phyloP scores from a whole-genome alignment of 30 jellyfish, hydroid and myxozoan species.

The Clytia hemisphaerica region DNA sequence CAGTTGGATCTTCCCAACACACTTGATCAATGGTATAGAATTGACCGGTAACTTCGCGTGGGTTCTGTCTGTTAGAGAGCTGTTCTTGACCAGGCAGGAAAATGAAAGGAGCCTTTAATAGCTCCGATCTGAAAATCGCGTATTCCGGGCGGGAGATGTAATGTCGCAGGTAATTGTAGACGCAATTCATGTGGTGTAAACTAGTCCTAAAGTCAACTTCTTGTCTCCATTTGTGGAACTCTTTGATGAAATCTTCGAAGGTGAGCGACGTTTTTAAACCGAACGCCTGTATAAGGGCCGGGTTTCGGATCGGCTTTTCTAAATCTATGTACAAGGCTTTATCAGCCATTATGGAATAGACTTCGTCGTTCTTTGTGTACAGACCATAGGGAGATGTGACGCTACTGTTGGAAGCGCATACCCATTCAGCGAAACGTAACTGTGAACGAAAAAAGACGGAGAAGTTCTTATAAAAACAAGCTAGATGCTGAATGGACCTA shows the following conservation, averaged over 20 bases:
- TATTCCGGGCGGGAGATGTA: neutral
- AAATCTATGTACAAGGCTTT: neutral
- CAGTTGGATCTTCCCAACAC: conserved; percentile 56
- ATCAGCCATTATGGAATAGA: neutral
- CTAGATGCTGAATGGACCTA: too few species aligned
- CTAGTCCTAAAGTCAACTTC: conserved; percentile 36
- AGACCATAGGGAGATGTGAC: conserved; percentile 9
- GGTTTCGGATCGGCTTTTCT: neutral
- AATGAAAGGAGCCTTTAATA: conserved; percentile 39
- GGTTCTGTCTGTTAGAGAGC: neutral
- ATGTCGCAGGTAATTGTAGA: conserved; percentile 25
- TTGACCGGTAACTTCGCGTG: conserved; percentile 14
- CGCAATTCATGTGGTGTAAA: conserved; percentile 35
- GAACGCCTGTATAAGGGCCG: conserved; percentile 1
- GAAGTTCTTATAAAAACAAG: too few species aligned
- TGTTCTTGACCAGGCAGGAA: conserved; percentile 10
- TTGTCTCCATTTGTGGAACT: conserved; percentile 44
- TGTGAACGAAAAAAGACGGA: too few species aligned
- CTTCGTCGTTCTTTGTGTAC: neutral
- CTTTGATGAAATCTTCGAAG: neutral
- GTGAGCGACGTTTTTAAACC: conserved; percentile 1
- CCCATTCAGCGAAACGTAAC: too few species aligned
- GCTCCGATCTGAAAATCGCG: conserved; percentile 31
- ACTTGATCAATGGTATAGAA: conserved; percentile 45
- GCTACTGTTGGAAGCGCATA: too few species aligned